Evolutionary conservation across 2,113 vertebrate genomes (phyloP).

Genomic region (Podiceps cristatus): DNA sequence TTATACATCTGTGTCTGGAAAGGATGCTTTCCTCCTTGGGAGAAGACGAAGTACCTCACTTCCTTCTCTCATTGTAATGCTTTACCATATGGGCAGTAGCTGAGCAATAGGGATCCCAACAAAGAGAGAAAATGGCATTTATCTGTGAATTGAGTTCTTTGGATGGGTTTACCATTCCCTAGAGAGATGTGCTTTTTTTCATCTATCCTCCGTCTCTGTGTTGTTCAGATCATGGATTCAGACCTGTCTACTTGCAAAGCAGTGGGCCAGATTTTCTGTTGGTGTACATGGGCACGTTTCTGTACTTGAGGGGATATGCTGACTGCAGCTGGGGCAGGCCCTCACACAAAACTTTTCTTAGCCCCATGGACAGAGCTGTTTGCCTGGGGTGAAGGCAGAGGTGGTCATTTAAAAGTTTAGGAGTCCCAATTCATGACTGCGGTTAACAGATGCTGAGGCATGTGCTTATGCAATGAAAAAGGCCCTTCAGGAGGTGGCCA

Average conservation of each 20-base stretch:
- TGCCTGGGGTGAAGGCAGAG: neutral
- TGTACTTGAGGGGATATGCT: neutral
- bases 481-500: neutral
- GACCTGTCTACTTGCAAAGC: neutral
- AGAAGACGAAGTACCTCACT: neutral
- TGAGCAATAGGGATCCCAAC: neutral
- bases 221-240: neutral
- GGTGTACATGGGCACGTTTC: neutral
- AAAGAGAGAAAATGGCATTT: neutral
- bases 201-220: neutral
- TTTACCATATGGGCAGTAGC: neutral
- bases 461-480: neutral
- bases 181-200: neutral
- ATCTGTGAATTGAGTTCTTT: neutral
- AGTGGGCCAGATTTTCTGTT: neutral
- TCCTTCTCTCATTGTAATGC: neutral
- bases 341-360: neutral
- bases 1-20: neutral
- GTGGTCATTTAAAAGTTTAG: neutral
- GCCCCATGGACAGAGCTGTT: neutral
- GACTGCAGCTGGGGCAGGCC: neutral
- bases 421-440: neutral
- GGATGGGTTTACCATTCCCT: neutral
- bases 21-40: neutral
- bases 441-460: neutral